phyloP scores from a whole-genome alignment of 2,888 invertebrate genomes.

The Perizoma affinitatum region DNA sequence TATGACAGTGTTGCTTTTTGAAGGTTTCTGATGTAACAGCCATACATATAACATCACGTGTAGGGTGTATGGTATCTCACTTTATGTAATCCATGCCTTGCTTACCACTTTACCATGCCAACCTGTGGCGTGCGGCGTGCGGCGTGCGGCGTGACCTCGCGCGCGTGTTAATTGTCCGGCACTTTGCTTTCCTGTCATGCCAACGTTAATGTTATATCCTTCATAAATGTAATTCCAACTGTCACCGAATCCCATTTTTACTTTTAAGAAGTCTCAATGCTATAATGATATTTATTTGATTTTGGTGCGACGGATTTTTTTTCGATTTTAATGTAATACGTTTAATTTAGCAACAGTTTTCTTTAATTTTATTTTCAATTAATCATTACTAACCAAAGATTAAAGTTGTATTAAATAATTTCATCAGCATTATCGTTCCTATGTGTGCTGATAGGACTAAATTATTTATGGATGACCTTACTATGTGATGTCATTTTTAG shows the following conservation, averaged over 20 bases:
- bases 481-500: conserved; percentile 14
- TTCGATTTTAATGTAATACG: too few relatives aligned
- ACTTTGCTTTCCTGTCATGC: conserved; percentile 32
- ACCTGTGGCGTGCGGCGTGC: too few relatives aligned
- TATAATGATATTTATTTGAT: too few relatives aligned
- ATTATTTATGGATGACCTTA: conserved; percentile 17
- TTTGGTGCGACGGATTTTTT: too few relatives aligned
- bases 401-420: conserved; percentile 13
- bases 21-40: conserved; percentile 38
- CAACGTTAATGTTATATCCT: conserved; percentile 4
- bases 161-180: conserved; percentile 48
- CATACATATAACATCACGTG: conserved; percentile 30
- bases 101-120: conserved; percentile 24
- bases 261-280: too few relatives aligned
- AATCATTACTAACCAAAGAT: conserved; percentile 14
- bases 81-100: conserved; percentile 53
- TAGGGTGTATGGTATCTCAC: conserved; percentile 48
- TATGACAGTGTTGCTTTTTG: conserved; percentile 33
- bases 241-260: neutral
- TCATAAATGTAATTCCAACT: neutral
- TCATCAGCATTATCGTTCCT: conserved; percentile 11
- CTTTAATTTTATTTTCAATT: too few relatives aligned
- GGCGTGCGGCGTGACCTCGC: conserved; percentile 47
- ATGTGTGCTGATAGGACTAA: conserved; percentile 10
- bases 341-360: too few relatives aligned